Evolutionary conservation across 2,888 invertebrate species (phyloP).

Genomic region (Patella ulyssiponensis): DNA sequence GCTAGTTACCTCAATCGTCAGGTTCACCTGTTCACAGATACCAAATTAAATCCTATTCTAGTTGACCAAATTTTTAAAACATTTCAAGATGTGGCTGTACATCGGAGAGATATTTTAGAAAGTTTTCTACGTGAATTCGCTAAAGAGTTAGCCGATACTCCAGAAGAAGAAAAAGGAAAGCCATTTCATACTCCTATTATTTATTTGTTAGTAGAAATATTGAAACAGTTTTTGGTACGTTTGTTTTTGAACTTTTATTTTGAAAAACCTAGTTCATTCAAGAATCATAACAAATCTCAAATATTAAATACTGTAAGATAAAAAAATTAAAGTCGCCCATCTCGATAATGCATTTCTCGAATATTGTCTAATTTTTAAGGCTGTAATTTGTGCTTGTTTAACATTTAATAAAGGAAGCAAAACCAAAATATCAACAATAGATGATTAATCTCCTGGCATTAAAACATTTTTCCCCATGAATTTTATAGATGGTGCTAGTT

Average conservation of each 20-base stretch:
- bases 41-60: slow-evolving; percentile 46
- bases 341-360: no score
- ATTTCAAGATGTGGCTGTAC: slow-evolving; percentile 54
- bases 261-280: background rate
- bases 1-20: slow-evolving; percentile 59
- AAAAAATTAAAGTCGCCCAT: no score
- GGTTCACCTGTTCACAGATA: slow-evolving; percentile 58
- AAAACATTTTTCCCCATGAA: no score
- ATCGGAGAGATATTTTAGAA: slow-evolving; percentile 43
- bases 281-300: background rate
- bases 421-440: no score
- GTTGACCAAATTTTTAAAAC: slow-evolving; percentile 58
- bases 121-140: slow-evolving; percentile 53
- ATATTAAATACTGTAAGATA: no score
- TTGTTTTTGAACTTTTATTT: background rate
- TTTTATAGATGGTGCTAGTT: no score
- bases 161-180: slow-evolving; percentile 33
- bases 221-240: slow-evolving; percentile 51
- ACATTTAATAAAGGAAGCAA: no score
- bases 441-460: no score
- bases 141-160: slow-evolving; percentile 38
- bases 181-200: slow-evolving; percentile 51
- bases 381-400: no score
- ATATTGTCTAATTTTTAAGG: no score
- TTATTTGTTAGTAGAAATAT: slow-evolving; percentile 47